Evolutionary conservation across 2,797 vertebrate species (phyloP).

Genomic region (Oryzias sinensis): DNA sequence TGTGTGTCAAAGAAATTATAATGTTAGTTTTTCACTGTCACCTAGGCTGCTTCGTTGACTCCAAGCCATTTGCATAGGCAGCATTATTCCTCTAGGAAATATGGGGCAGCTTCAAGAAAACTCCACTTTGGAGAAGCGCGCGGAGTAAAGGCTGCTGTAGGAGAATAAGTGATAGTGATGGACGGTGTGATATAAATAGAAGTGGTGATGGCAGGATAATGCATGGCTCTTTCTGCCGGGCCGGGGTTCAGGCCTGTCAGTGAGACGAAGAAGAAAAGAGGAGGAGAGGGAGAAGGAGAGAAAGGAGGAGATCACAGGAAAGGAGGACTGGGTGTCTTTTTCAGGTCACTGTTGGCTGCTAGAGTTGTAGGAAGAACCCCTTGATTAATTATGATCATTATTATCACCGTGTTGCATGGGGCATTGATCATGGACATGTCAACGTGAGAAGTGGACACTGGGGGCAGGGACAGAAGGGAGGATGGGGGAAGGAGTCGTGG

Average conservation of each 20-base stretch:
- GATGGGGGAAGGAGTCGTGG: not conserved
- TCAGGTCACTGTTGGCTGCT: conserved; percentile 78
- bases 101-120: conserved; percentile 83
- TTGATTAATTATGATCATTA: conserved; percentile 85
- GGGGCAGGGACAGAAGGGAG: conserved; percentile 23
- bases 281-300: conserved; percentile 34
- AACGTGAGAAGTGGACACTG: conserved; percentile 52
- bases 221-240: conserved; percentile 78
- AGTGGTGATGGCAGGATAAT: conserved; percentile 85
- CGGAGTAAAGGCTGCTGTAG: conserved; percentile 65
- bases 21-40: conserved; percentile 75
- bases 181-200: conserved; percentile 86
- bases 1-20: conserved; percentile 58
- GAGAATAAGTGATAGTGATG: conserved; percentile 85
- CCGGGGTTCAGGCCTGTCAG: conserved; percentile 80
- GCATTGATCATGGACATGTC: conserved; percentile 76
- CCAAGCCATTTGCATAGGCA: conserved; percentile 75
- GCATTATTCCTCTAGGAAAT: conserved; percentile 73
- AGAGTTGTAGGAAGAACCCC: conserved; percentile 75
- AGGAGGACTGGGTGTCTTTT: conserved; percentile 72
- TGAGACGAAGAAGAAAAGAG: conserved; percentile 67
- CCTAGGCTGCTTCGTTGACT: conserved; percentile 63
- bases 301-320: conserved; percentile 28
- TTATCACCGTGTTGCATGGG: conserved; percentile 74
- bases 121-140: conserved; percentile 68